Conservation (phyloP, 2,113 vertebrate species). For the Eonycteris spelaea region DNA sequence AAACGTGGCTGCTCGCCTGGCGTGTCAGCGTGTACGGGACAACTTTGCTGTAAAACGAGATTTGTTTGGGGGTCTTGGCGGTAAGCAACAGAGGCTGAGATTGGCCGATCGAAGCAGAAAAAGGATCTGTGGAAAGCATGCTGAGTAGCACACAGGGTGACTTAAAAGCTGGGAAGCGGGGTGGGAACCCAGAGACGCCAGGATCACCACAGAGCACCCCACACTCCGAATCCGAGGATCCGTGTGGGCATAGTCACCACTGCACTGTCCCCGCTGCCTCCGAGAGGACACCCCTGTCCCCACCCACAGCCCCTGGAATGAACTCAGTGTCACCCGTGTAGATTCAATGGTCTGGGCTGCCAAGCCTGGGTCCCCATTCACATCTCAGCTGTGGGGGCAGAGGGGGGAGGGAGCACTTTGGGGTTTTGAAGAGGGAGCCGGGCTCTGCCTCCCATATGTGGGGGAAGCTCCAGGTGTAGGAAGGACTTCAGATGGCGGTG, state of each 20-base stretch:
- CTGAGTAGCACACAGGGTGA: not conserved
- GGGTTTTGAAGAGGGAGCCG: not conserved
- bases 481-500: accelerated
- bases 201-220: no score
- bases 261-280: not conserved
- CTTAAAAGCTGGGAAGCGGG: accelerated
- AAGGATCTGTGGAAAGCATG: not conserved
- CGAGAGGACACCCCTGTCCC: not conserved
- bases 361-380: not conserved
- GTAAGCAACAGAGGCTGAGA: not conserved
- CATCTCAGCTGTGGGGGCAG: not conserved
- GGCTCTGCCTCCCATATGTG: not conserved
- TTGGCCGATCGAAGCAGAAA: not conserved
- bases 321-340: accelerated
- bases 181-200: not conserved
- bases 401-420: not conserved
- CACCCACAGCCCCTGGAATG: not conserved
- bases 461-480: not conserved
- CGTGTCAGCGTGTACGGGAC: accelerated
- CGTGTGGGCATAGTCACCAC: accelerated
- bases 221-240: accelerated
- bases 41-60: accelerated
- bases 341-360: not conserved
- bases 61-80: not conserved
- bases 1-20: accelerated